Base-by-base conservation (phyloP, 2,113 vertebrate species). In the Panthera uncia region DNA sequence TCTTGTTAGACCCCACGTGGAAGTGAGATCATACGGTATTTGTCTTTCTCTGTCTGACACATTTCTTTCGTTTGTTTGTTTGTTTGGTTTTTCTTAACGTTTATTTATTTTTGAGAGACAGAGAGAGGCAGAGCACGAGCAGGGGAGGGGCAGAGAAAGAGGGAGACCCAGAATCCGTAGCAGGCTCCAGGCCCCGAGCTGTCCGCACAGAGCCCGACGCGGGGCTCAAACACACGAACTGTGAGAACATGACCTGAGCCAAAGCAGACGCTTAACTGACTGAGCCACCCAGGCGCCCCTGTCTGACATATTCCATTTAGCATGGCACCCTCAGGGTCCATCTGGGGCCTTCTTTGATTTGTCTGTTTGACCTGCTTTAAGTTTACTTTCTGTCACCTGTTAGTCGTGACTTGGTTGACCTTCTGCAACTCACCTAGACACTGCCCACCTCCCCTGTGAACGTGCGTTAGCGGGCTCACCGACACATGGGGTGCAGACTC, bases 401-500 rank as follows among this genome's bases (percentile, higher is more conserved):
- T 29, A 57, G 71, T 25, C 36, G 18, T 12, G 61, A 45, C 76
- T 33, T 45, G 27, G 38, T 14, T n/a, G 21, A 55, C 86, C 45
- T 61, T 23, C 91, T 36, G 48, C 36, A 33, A 10, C 29, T 68
- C 63, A 4, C 55, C n/a, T 1, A 7, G n/a, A 63, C 52, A 8
- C n/a, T 0, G 0, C 2, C 27, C 57, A 4, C 45, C 16, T 66
- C 12, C 1, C 31, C 13, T 21, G 71, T 27, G 36, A 23, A 63
- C 13, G 15, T 9, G 36, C 50, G 68, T 31, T 11, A 1, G 5
- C 2, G 0, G 0, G 81, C 66, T 71, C 50, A 1, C 36, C 3
- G 18, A 13, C 16, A 31, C 27, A 2, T 9, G 45, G 45, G 31
- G 38, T 10, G 31, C 41, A 18, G 18, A 7, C 18, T 27, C 80